phyloP scores from a whole-genome alignment of 2,797 vertebrate genomes.

The Liparis tanakae region DNA sequence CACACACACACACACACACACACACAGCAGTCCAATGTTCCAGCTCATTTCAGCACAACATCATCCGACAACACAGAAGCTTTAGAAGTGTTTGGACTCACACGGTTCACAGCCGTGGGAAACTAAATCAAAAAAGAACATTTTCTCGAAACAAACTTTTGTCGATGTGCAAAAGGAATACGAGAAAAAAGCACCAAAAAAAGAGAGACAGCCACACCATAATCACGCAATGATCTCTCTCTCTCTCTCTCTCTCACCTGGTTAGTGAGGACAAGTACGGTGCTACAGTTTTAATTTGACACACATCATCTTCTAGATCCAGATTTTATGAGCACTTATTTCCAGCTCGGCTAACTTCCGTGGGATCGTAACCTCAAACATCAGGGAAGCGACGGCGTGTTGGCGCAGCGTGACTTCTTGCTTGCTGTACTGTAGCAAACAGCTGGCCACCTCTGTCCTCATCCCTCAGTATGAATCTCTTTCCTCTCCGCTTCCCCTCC shows the following conservation, averaged over 20 bases:
- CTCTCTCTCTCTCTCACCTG: conserved; percentile 18
- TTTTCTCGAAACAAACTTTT: conserved; percentile 62
- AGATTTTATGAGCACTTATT: conserved; percentile 12
- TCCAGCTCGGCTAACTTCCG: neutral
- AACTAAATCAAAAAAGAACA: conserved; percentile 59
- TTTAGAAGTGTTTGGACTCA: conserved; percentile 57
- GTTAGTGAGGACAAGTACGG: conserved; percentile 36
- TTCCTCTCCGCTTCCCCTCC: neutral
- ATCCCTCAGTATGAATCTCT: neutral
- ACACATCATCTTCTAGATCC: conserved; percentile 7
- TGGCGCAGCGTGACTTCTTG: neutral
- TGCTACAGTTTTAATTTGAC: conserved; percentile 43
- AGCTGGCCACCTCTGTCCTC: too few relatives aligned
- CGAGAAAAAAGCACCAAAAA: conserved; percentile 2
- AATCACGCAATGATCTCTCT: conserved; percentile 42
- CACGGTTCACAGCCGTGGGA: conserved; percentile 52
- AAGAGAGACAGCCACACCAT: neutral
- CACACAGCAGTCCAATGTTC: conserved; percentile 46
- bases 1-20: conserved; percentile 14
- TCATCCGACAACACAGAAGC: conserved; percentile 58
- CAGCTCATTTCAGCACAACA: conserved; percentile 67
- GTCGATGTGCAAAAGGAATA: neutral
- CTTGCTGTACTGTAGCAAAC: neutral
- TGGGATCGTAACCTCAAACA: neutral
- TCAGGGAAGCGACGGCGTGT: neutral